phyloP scores from a whole-genome alignment of 2,113 vertebrate species.

The Abramis brama region DNA sequence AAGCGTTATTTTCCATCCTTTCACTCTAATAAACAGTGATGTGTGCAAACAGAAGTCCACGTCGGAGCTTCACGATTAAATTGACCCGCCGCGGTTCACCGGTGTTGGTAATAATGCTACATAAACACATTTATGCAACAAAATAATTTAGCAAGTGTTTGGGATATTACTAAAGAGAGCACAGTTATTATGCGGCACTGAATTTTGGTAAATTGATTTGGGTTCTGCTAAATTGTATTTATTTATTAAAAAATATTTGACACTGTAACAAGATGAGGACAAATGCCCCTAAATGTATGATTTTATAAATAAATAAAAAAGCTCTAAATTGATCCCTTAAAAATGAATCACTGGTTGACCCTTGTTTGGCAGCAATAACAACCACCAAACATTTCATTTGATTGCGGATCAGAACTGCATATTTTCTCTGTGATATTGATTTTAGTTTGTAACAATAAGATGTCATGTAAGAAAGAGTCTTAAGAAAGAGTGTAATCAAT shows the following conservation, averaged over 20 bases:
- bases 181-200: neutral
- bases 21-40: slow-evolving; percentile 30
- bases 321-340: neutral
- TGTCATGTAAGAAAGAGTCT: neutral
- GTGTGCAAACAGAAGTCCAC: slow-evolving; percentile 30
- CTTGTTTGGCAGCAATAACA: neutral
- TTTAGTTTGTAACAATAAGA: neutral
- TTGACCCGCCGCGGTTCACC: neutral
- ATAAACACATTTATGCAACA: slow-evolving; percentile 28
- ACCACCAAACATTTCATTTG: neutral
- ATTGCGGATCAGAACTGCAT: neutral
- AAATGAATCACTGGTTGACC: neutral
- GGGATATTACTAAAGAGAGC: slow-evolving; percentile 14
- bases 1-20: neutral
- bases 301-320: too few species aligned
- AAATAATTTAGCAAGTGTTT: slow-evolving; percentile 8
- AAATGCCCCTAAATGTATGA: neutral
- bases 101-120: neutral
- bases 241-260: neutral
- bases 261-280: neutral
- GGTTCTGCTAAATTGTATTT: neutral
- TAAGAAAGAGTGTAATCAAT: neutral
- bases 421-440: neutral
- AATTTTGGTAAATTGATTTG: neutral
- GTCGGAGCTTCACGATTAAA: neutral